phyloP scores from a whole-genome alignment of 1,140 invertebrate genomes.

The Drosophila simulans region DNA sequence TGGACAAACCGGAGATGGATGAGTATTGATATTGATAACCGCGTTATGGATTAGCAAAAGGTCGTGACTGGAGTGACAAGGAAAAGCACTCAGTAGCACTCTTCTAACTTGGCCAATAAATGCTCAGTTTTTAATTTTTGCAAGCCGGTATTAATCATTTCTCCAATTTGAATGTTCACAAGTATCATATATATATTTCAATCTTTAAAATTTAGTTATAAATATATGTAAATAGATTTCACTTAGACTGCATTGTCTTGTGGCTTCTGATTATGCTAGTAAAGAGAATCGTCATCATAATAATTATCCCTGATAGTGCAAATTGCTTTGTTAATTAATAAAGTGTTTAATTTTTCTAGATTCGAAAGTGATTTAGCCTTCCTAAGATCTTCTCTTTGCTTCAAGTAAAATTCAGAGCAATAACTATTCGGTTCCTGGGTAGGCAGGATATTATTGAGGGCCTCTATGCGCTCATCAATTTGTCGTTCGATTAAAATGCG shows the following conservation, averaged over 20 bases:
- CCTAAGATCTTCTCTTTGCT: not conserved
- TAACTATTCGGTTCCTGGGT: not conserved
- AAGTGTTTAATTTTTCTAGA: fast-evolving
- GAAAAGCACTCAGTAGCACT: not conserved
- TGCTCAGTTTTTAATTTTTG: too few relatives aligned
- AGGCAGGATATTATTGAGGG: not conserved
- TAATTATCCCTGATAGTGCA: not conserved
- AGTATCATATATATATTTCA: too few relatives aligned
- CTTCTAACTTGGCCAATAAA: not conserved
- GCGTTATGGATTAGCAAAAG: conserved; percentile 13
- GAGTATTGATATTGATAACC: conserved; percentile 58
- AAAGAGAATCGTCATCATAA: not conserved
- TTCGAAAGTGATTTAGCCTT: not conserved
- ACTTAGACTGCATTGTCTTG: too few relatives aligned
- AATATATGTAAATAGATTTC: too few relatives aligned
- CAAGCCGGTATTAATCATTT: too few relatives aligned
- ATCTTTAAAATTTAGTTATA: too few relatives aligned
- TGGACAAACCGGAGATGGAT: conserved; percentile 30
- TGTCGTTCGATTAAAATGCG: not conserved
- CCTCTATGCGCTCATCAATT: not conserved
- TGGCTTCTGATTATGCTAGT: not conserved
- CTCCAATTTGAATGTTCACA: too few relatives aligned
- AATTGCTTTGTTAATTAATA: not conserved
- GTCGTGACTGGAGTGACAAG: not conserved
- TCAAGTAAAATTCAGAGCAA: not conserved